phyloP scores from a whole-genome alignment of 2,888 invertebrate species.

The Synergus japonicus region DNA sequence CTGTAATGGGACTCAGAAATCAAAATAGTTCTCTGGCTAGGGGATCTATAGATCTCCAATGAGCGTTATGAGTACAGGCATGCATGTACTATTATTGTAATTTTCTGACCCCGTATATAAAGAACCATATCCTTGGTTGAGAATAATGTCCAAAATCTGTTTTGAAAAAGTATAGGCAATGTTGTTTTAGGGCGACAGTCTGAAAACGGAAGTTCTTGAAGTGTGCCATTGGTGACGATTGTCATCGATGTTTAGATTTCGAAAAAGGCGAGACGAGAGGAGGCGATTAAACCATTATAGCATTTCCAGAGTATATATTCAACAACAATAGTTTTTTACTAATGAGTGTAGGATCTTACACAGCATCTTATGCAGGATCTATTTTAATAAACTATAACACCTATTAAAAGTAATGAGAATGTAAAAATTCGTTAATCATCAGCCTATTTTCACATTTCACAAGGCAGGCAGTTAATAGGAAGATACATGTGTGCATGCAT shows the following conservation, averaged over 20 bases:
- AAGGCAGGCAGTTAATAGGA: background rate
- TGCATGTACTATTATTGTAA: constrained; percentile 10
- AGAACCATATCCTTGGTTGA: background rate
- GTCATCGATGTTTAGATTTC: constrained; percentile 11
- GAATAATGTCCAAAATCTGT: constrained; percentile 41
- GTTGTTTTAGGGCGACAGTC: constrained; percentile 31
- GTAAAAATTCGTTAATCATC: background rate
- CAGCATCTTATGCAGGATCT: too few relatives aligned
- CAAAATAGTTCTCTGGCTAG: constrained; percentile 69
- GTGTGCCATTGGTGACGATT: constrained; percentile 17
- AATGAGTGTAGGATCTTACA: too few relatives aligned
- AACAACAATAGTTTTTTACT: background rate
- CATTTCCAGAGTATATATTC: background rate
- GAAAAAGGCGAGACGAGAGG: background rate
- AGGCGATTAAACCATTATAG: constrained; percentile 7
- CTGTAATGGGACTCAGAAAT: constrained; percentile 73
- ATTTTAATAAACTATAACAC: too few relatives aligned
- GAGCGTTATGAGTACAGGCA: background rate
- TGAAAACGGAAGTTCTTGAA: constrained; percentile 25
- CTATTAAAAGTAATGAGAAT: too few relatives aligned
- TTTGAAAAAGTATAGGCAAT: constrained; percentile 24
- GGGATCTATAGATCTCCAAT: constrained; percentile 42
- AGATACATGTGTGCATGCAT: background rate
- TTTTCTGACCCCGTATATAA: background rate
- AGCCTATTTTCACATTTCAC: background rate